phyloP scores from a whole-genome alignment of 2,888 invertebrate species.

The Thysanoteuthis rhombus region DNA sequence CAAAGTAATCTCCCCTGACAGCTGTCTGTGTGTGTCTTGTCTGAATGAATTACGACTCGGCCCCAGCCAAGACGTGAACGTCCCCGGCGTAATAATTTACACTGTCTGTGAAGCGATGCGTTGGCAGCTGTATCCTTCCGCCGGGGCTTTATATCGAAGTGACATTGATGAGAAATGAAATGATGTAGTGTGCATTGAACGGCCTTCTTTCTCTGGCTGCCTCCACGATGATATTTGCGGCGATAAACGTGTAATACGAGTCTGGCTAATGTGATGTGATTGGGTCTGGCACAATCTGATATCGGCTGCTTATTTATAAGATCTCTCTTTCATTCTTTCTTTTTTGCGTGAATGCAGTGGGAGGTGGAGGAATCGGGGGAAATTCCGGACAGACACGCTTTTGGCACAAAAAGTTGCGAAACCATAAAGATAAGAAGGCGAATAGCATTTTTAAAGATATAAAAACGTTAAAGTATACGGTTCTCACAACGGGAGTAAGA shows the following conservation, averaged over 20 bases:
- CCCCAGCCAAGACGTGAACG: not conserved
- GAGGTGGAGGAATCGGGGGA: not conserved
- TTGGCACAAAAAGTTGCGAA: not conserved
- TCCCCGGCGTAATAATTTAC: conserved; percentile 12
- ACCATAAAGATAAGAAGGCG: not conserved
- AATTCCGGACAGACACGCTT: not conserved
- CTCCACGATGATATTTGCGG: not conserved
- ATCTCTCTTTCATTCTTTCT: not conserved
- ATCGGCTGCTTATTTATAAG: not conserved
- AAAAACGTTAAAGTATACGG: not conserved
- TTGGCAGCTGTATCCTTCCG: not conserved
- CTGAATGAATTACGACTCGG: not conserved
- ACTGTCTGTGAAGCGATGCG: not conserved
- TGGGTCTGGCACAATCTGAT: not conserved
- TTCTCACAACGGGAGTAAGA: not conserved
- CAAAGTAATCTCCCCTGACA: not conserved
- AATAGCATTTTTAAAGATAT: not conserved
- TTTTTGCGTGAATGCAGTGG: not conserved
- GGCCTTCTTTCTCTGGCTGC: not conserved
- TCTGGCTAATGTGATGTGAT: not conserved
- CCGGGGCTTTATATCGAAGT: conserved; percentile 12
- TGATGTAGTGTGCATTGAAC: not conserved
- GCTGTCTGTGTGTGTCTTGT: not conserved
- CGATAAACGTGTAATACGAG: not conserved
- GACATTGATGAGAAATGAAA: not conserved